Base-by-base conservation (phyloP, 64 coral and sea anemone species). In the Astreopora myriophthalma region DNA sequence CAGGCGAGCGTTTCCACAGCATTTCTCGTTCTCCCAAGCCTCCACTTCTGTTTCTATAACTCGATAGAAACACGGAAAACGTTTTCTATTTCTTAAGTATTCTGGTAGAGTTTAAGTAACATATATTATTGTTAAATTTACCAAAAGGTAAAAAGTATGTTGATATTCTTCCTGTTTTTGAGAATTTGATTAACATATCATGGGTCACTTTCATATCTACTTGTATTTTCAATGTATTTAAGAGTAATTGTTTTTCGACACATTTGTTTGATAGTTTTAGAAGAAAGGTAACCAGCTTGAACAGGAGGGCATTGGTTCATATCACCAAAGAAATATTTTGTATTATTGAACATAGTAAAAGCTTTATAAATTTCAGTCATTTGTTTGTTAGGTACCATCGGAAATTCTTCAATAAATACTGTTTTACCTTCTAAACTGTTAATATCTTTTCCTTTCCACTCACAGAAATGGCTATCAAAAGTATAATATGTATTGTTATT, bases 401-500 rank as follows among this genome's bases (percentile, higher is more conserved):
- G 42, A 17, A 60, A 92, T 58, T 92, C 90, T 37, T 92, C 90
- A 13, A 86, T 75, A 4, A 92, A 92, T 0, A 92, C 30, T 0
- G 79, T 65, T 32, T 92, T 85, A 14, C 42, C 30, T 7, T 61
- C 12, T 0, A 92, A 17, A 30, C 16, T 13, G 0, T 42, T 42
- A 9, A 42, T 5, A 42, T 42, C 9, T 0, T 5, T 42, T 0
- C 39, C 39, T 0, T 0, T 0, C 39, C 39, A 42, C 9, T 42
- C 39, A 1, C 39, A 42, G 9, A 42, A 42, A 0, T 42, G 9
- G 9, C 5, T 7, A 42, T 42, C 39, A 42, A 42, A 42, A 7
- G 39, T 42, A 0, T 42, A 1, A 42, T 9, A 42, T 7, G 9
- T 42, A n/a, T n/a, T n/a, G n/a, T n/a, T n/a, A n/a, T n/a, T n/a